These are phyloP conservation scores for Xiphorhynchus erythropygius DNA, from an alignment of 2,797 vertebrate genomes.

Conservation along the genomic window DNA sequence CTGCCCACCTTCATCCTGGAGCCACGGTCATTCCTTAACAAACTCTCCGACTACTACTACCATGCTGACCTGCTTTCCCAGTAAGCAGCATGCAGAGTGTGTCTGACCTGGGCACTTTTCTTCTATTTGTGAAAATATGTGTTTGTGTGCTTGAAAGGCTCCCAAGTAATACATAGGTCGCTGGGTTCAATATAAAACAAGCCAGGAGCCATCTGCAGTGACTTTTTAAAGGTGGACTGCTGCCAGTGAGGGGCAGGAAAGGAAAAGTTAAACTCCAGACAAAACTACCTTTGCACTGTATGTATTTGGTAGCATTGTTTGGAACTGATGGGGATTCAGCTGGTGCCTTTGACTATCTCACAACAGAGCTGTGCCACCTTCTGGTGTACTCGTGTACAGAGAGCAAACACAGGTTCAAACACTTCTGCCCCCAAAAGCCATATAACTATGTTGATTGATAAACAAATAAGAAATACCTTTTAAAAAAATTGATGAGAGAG, in stretches of 20 bases:
- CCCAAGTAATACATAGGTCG: background rate
- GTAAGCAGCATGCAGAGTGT: slow-evolving; percentile 70
- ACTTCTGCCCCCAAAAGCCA: background rate
- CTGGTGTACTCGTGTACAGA: background rate
- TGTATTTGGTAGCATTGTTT: background rate
- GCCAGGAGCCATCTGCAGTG: background rate
- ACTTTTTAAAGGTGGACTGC: background rate
- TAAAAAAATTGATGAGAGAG: background rate
- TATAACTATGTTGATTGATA: background rate
- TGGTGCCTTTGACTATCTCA: background rate
- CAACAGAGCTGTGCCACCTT: slow-evolving; percentile 13
- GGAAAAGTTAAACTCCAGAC: background rate
- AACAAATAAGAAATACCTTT: background rate
- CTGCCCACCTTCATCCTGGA: slow-evolving; percentile 96
- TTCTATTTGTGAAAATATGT: background rate
- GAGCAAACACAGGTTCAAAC: background rate
- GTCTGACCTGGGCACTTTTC: background rate
- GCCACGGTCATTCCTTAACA: slow-evolving; percentile 94
- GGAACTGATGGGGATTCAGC: background rate
- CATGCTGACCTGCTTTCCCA: slow-evolving; percentile 94
- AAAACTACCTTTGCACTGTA: background rate
- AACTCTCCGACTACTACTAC: slow-evolving; percentile 94
- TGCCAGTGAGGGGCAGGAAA: background rate
- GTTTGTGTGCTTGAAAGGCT: background rate
- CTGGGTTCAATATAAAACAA: background rate